phyloP scores from a whole-genome alignment of 1,140 invertebrate species.

The Neotoxoptera formosana region DNA sequence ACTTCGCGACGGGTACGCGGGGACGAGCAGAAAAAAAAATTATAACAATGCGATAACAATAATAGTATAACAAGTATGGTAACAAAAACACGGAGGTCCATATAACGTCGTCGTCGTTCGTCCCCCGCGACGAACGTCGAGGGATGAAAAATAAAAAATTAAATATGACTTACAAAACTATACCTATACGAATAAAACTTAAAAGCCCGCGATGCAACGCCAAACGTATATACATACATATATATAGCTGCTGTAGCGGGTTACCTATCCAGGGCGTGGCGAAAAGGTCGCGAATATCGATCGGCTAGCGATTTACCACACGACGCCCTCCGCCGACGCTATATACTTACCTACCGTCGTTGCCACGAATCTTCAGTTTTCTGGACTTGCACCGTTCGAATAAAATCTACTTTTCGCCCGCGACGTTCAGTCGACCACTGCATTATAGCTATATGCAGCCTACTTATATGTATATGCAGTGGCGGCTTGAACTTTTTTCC shows the following conservation, averaged over 20 bases:
- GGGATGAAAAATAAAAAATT: background rate
- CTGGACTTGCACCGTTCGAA: background rate
- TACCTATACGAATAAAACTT: background rate
- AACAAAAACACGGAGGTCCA: background rate
- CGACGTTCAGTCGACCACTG: background rate
- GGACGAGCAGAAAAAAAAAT: background rate
- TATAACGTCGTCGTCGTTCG: background rate
- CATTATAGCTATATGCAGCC: background rate
- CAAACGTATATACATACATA: background rate
- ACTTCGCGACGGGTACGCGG: background rate
- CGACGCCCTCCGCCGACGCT: constrained; percentile 18
- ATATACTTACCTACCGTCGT: background rate
- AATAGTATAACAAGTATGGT: background rate
- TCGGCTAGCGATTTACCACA: constrained; percentile 48
- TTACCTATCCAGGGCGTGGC: constrained; percentile 47
- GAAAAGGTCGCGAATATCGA: constrained; percentile 55
- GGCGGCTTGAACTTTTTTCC: no score
- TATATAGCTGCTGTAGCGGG: background rate
- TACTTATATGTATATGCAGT: no score
- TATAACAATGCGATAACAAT: background rate
- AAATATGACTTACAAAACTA: background rate
- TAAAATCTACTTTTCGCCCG: background rate
- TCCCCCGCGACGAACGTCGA: background rate
- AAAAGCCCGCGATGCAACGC: background rate
- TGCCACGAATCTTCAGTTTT: constrained; percentile 15